Percentiles rank a stretch among this genome's conserved stretches.
These are phyloP conservation scores for Agriopis marginaria DNA, from an alignment of 2,888 invertebrate species.

Conservation along the genomic window DNA sequence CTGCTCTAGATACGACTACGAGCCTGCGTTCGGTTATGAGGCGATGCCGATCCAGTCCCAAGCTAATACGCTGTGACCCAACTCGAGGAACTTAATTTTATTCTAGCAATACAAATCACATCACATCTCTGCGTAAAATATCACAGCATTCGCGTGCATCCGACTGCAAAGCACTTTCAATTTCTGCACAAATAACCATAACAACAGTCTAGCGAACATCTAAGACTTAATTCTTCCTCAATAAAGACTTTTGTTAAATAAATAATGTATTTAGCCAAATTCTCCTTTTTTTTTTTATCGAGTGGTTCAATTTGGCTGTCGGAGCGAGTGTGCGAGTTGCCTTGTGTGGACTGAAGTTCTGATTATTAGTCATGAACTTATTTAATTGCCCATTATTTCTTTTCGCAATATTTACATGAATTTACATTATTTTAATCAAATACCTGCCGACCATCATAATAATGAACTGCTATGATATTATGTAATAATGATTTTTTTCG, in stretches of 20 bases:
- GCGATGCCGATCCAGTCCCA: too few species aligned
- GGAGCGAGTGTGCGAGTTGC: constrained; percentile 61
- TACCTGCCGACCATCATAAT: constrained; percentile 53
- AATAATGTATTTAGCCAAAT: constrained; percentile 37
- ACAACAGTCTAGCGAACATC: neutral
- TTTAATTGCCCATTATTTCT: constrained; percentile 57
- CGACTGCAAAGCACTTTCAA: constrained; percentile 6
- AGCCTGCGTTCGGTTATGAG: too few species aligned
- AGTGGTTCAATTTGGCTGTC: constrained; percentile 54
- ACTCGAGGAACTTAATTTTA: constrained; percentile 32
- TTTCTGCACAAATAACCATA: constrained; percentile 26
- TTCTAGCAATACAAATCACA: neutral
- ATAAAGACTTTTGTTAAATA: constrained; percentile 26
- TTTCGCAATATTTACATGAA: constrained; percentile 41
- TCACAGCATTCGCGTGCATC: constrained; percentile 32
- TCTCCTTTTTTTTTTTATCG: constrained; percentile 57
- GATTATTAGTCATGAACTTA: constrained; percentile 59
- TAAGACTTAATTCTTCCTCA: constrained; percentile 28
- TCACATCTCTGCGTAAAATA: constrained; percentile 19
- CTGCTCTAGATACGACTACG: too few species aligned
- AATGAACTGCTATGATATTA: constrained; percentile 42
- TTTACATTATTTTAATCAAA: constrained; percentile 51
- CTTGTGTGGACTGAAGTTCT: constrained; percentile 49
- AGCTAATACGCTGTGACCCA: too few species aligned
- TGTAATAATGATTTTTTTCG: constrained; percentile 51